phyloP scores from a whole-genome alignment of 2,888 invertebrate genomes.

The Euzophera pinguis region DNA sequence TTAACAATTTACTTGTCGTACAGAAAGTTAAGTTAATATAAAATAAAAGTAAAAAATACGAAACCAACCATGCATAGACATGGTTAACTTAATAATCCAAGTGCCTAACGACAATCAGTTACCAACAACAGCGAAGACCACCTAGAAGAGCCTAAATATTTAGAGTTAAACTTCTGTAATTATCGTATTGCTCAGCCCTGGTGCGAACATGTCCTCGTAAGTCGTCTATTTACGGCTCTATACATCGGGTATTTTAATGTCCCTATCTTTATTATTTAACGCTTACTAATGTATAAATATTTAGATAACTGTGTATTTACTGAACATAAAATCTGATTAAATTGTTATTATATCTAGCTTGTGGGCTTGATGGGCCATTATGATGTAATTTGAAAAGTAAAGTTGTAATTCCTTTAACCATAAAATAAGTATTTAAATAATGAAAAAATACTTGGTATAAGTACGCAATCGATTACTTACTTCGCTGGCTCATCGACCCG shows the following conservation, averaged over 20 bases:
- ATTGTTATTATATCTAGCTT: not conserved
- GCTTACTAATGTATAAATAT: not conserved
- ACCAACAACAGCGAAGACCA: too few species aligned
- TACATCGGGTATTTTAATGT: not conserved
- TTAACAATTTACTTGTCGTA: too few species aligned
- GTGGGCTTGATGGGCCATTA: not conserved
- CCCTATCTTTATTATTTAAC: not conserved
- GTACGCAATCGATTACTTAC: too few species aligned
- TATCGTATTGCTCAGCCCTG: not conserved
- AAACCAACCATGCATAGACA: too few species aligned
- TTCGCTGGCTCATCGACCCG: too few species aligned
- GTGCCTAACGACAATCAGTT: too few species aligned
- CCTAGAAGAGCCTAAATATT: not conserved
- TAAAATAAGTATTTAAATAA: too few species aligned
- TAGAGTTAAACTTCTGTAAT: not conserved
- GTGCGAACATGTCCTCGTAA: not conserved
- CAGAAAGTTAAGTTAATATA: too few species aligned
- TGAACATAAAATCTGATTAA: not conserved
- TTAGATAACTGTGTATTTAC: not conserved
- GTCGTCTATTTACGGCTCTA: not conserved
- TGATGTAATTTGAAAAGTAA: not conserved
- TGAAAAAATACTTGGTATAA: too few species aligned
- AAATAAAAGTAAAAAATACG: too few species aligned
- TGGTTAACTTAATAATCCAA: too few species aligned
- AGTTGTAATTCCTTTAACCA: too few species aligned